Percentiles rank a stretch among this genome's conserved stretches.
Conservation (phyloP, 2,888 invertebrate genomes). For the Cephalotes varians region DNA sequence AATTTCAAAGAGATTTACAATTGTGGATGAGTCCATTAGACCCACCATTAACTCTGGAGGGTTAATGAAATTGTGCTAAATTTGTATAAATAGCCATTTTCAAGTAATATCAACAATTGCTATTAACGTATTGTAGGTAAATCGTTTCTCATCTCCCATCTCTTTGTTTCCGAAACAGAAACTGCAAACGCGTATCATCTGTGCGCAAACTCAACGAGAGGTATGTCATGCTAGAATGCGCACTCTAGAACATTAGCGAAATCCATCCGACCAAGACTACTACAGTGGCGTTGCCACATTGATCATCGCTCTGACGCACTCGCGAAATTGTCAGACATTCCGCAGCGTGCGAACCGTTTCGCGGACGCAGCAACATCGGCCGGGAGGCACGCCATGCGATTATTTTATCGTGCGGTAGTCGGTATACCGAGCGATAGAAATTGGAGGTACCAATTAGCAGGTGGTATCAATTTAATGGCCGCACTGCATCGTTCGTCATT, state of each 20-base stretch:
- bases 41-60: no score
- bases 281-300: slow-evolving; percentile 35
- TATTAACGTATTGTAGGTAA: slow-evolving; percentile 1
- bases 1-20: no score
- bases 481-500: slow-evolving; percentile 69
- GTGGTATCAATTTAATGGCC: slow-evolving; percentile 73
- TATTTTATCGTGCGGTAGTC: slow-evolving; percentile 60
- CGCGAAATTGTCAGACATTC: slow-evolving; percentile 48
- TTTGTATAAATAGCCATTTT: not conserved
- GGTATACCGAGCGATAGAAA: slow-evolving; percentile 62
- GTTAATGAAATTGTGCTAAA: not conserved
- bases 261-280: slow-evolving; percentile 38
- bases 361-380: slow-evolving; percentile 23
- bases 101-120: not conserved
- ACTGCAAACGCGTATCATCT: not conserved
- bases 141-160: not conserved
- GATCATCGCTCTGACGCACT: slow-evolving; percentile 37
- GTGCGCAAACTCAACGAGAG: slow-evolving; percentile 8
- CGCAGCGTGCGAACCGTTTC: slow-evolving; percentile 46
- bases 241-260: slow-evolving; percentile 30
- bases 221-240: not conserved
- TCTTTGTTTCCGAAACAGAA: not conserved
- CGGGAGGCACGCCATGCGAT: slow-evolving; percentile 38
- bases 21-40: no score
- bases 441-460: slow-evolving; percentile 74